Conservation (phyloP, 2,888 invertebrate genomes). For the Drosophila bunnanda region DNA sequence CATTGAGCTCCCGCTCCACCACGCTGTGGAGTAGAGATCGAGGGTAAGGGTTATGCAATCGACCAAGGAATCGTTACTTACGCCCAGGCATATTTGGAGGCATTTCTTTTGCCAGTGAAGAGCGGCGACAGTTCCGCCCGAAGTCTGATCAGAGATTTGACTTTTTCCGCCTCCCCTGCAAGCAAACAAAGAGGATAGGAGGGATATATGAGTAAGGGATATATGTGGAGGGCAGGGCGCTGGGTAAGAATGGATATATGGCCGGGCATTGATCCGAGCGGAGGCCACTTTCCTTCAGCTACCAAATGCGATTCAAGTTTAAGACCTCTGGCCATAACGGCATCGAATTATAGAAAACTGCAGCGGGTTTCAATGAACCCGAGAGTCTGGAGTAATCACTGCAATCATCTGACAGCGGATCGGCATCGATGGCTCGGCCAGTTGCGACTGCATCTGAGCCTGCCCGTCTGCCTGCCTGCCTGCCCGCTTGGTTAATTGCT, state of each 20-base stretch:
- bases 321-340: slow-evolving; percentile 63
- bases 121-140: slow-evolving; percentile 85
- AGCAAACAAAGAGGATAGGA: slow-evolving; percentile 31
- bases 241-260: slow-evolving; percentile 21
- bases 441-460: slow-evolving; percentile 21
- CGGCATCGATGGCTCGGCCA: slow-evolving; percentile 51
- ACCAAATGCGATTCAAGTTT: slow-evolving; percentile 71
- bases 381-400: slow-evolving; percentile 45
- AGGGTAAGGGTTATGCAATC: slow-evolving; percentile 22
- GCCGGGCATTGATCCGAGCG: slow-evolving; percentile 58
- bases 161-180: slow-evolving; percentile 85
- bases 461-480: slow-evolving; percentile 7
- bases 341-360: slow-evolving; percentile 55
- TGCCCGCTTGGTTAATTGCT: slow-evolving; percentile 70
- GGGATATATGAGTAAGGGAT: not conserved
- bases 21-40: slow-evolving; percentile 70
- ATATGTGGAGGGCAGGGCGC: not conserved
- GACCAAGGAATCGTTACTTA: slow-evolving; percentile 78
- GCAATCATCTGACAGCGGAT: slow-evolving; percentile 57
- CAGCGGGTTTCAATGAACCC: slow-evolving; percentile 76
- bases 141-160: slow-evolving; percentile 85
- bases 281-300: slow-evolving; percentile 71
- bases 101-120: slow-evolving; percentile 85
- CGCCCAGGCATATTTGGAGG: slow-evolving; percentile 85
- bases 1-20: slow-evolving; percentile 84